Evolutionary conservation across 2,888 invertebrate species (phyloP).

Genomic region (Anaspis maculata): DNA sequence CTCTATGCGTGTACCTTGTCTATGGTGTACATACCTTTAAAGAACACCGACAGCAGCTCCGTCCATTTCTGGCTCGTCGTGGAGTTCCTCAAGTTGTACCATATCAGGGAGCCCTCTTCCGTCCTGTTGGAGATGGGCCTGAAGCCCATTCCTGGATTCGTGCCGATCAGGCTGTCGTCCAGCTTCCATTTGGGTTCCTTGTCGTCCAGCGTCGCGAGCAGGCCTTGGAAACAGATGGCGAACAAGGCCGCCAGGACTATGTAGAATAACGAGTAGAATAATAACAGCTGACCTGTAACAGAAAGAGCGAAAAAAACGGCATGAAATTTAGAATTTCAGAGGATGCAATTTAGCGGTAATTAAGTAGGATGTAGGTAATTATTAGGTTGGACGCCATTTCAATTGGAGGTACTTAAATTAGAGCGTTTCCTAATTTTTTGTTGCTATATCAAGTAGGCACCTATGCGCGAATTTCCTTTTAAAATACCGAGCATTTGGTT

Average conservation of each 20-base stretch:
- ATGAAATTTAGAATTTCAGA: no score
- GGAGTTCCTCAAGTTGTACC: slow-evolving; percentile 48
- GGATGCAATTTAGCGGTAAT: no score
- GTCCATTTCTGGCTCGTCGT: slow-evolving; percentile 50
- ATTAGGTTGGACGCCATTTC: no score
- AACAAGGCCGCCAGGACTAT: slow-evolving; percentile 74
- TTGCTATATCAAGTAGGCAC: no score
- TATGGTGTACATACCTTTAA: slow-evolving; percentile 45
- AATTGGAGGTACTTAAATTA: no score
- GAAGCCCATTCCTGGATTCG: slow-evolving; percentile 57
- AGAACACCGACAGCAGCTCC: slow-evolving; percentile 46
- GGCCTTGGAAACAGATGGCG: slow-evolving; percentile 75
- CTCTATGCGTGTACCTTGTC: not conserved
- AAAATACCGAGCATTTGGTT: no score
- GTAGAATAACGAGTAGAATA: slow-evolving; percentile 88
- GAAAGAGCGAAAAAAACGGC: slow-evolving; percentile 21
- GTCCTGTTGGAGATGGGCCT: slow-evolving; percentile 49
- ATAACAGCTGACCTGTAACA: slow-evolving; percentile 66
- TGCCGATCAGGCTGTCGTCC: slow-evolving; percentile 67
- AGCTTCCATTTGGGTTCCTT: slow-evolving; percentile 69
- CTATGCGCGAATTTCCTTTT: no score
- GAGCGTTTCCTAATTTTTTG: no score
- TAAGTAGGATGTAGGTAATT: no score
- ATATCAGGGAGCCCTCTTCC: slow-evolving; percentile 53
- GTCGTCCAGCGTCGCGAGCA: slow-evolving; percentile 61